phyloP scores from a whole-genome alignment of 2,888 invertebrate genomes.

The Autographa pulchrina region DNA sequence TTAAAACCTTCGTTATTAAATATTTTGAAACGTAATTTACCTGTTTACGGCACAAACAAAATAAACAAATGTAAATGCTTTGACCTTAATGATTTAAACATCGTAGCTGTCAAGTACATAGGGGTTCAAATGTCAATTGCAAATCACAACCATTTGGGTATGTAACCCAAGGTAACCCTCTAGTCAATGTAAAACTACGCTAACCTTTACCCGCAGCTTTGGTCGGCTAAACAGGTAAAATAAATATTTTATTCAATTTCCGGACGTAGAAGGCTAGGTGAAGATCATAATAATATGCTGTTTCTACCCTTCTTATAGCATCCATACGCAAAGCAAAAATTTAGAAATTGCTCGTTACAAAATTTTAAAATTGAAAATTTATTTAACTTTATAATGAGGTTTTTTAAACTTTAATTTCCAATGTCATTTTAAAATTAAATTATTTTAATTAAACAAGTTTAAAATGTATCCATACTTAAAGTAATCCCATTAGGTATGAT shows the following conservation, averaged over 20 bases:
- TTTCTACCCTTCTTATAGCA: background rate
- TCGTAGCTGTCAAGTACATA: constrained; percentile 34
- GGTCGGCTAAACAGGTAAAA: constrained; percentile 24
- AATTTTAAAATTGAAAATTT: background rate
- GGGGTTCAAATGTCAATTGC: constrained; percentile 54
- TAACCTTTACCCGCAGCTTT: constrained; percentile 37
- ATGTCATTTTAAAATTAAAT: background rate
- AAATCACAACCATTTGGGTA: constrained; percentile 38
- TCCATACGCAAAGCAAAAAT: background rate
- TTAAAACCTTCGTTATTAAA: background rate
- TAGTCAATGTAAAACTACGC: constrained; percentile 30
- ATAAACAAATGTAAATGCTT: constrained; percentile 20
- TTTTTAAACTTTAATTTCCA: background rate
- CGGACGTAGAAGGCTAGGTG: constrained; percentile 20
- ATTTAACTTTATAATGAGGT: background rate
- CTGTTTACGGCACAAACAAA: constrained; percentile 6
- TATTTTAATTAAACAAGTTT: background rate
- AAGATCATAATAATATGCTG: constrained; percentile 37
- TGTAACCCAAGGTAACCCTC: constrained; percentile 37
- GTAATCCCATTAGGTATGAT: no score
- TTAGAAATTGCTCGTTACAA: background rate
- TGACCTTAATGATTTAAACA: constrained; percentile 37
- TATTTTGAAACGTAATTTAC: background rate
- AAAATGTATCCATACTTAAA: no score
- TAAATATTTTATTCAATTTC: constrained; percentile 51